phyloP scores from a whole-genome alignment of 1,140 invertebrate species.

The Lucilia sericata region DNA sequence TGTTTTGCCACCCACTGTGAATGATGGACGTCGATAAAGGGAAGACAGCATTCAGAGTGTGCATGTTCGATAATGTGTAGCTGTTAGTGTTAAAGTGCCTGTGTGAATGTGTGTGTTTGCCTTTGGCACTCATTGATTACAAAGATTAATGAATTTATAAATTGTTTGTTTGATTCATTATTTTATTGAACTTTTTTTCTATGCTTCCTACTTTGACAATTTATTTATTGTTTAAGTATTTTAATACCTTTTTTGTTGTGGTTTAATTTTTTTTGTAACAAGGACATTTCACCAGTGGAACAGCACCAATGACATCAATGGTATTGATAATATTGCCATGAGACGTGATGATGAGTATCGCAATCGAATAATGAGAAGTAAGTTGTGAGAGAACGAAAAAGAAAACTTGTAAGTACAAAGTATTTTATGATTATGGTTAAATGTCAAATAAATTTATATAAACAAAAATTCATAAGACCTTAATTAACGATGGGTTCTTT shows the following conservation, averaged over 20 bases:
- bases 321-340: conserved; percentile 47
- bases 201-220: neutral
- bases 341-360: conserved; percentile 33
- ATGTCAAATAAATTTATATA: too few relatives aligned
- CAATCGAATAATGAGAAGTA: conserved; percentile 26
- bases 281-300: conserved; percentile 68
- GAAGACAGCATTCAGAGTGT: too few relatives aligned
- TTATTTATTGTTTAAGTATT: neutral
- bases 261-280: conserved; percentile 33
- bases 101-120: neutral
- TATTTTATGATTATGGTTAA: too few relatives aligned
- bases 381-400: neutral
- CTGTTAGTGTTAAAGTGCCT: neutral
- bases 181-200: neutral
- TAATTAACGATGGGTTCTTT: too few relatives aligned
- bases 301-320: conserved; percentile 53
- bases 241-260: neutral
- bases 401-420: too few relatives aligned
- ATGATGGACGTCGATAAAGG: too few relatives aligned
- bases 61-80: too few relatives aligned
- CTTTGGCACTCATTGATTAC: neutral
- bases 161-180: neutral
- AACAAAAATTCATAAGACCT: too few relatives aligned
- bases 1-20: too few relatives aligned
- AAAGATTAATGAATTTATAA: conserved; percentile 11